Base-by-base conservation (phyloP, 2,888 invertebrate genomes). In the Drosophila peninsularis region DNA sequence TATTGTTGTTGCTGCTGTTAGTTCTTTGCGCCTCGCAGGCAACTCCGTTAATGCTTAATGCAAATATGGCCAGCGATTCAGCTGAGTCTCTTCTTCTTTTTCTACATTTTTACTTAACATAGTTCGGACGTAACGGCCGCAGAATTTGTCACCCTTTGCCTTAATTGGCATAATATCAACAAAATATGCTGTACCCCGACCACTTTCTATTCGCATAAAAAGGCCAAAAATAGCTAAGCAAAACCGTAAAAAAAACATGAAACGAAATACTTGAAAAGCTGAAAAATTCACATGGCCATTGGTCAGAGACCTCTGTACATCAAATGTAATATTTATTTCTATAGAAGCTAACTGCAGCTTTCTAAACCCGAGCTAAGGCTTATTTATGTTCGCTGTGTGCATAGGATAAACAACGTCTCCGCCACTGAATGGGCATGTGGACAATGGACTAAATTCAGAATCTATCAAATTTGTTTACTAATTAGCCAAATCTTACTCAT, bases 1-100 rank as follows among this genome's bases (percentile, higher is more conserved):
- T 65, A 67, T 64, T 70, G 39, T 53, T 53, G 41, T 56, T 64
- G 49, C 66, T 24, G 24, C 39, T 62, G 61, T 62, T 69, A 30
- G 47, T 47, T 45, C 52, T 72, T 32, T 72, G 58, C 50, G 49
- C 64, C 55, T 58, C 58, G 50, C 60, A 71, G 39, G 14, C 63
- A 64, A 32, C 63, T 58, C 81, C 78, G 89, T 87, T 87, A 89
- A 84, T 87, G 79, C 81, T 74, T 73, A 87, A 87, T 89, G 89
- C 83, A 84, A 84, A 84, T 83, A 84, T 47, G n/a, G 24, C 52
- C 36, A 52, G 17, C 54, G 67, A 68, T 47, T 63, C 34, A 36
- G 45, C 17, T 42, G 55, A 61, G 47, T 53, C 62, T 27, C 53
- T 17, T 24, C 44, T 36, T 47, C 42, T n/a, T 58, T 45, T 74